These are phyloP conservation scores for Tyto alba DNA, from an alignment of 2,113 vertebrate genomes.

Conservation along the genomic window DNA sequence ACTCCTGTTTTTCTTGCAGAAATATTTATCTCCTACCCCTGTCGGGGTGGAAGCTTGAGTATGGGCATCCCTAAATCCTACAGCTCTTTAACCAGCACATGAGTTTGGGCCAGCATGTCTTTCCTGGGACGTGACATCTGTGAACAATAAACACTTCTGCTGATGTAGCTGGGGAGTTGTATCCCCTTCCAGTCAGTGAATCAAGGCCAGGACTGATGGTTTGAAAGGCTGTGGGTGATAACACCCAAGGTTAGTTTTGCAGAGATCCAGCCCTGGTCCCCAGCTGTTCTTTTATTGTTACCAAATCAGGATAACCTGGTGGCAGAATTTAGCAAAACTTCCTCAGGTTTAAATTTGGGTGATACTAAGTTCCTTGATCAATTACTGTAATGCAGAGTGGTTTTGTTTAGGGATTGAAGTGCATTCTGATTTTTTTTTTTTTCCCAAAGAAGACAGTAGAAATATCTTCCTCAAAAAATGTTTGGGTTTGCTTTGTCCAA, in stretches of 20 bases:
- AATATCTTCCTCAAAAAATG: background rate
- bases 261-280: background rate
- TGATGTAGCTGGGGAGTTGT: background rate
- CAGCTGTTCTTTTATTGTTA: background rate
- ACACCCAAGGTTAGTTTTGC: background rate
- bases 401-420: background rate
- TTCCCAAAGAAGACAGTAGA: background rate
- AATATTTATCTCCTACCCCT: background rate
- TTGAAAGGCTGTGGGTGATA: background rate
- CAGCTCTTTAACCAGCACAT: accelerated
- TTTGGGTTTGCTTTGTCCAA: background rate
- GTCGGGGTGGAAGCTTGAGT: accelerated
- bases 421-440: background rate
- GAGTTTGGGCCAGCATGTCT: background rate
- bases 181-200: background rate
- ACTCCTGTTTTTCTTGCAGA: background rate
- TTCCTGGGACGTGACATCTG: background rate
- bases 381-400: background rate
- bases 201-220: too few species aligned
- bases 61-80: background rate
- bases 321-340: background rate
- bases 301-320: too few species aligned
- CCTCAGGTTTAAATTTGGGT: background rate
- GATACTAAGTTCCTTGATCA: background rate
- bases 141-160: background rate